Percentiles rank a stretch among this genome's conserved stretches.
Evolutionary conservation across 2,888 invertebrate species (phyloP).

Genomic region (Drosophila meridiana): DNA sequence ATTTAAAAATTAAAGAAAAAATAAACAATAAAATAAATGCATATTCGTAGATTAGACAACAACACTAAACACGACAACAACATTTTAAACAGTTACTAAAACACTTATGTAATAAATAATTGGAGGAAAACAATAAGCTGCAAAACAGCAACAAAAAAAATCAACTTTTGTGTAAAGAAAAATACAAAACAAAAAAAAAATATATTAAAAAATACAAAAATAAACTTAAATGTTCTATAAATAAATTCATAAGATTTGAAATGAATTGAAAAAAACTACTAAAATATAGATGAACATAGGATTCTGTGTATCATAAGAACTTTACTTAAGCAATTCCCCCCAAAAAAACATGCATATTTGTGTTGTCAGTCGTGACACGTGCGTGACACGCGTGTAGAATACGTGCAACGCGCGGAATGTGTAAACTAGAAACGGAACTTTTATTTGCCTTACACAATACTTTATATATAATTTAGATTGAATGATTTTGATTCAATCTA

Average conservation of each 20-base stretch:
- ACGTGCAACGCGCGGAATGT: constrained; percentile 50
- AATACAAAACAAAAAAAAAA: constrained; percentile 22
- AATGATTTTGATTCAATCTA: constrained; percentile 40
- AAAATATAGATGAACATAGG: constrained; percentile 41
- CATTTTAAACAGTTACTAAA: constrained; percentile 82
- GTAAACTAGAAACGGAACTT: constrained; percentile 84
- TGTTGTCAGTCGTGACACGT: constrained; percentile 20
- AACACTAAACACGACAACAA: constrained; percentile 54
- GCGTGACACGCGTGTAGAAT: constrained; percentile 42
- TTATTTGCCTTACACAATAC: constrained; percentile 80
- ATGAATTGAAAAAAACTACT: constrained; percentile 37
- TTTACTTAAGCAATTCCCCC: constrained; percentile 35
- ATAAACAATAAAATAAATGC: constrained; percentile 50
- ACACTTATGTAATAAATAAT: constrained; percentile 59
- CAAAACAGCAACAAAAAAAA: constrained; percentile 60
- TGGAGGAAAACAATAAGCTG: constrained; percentile 68
- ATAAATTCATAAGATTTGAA: constrained; percentile 47
- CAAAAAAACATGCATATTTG: not conserved
- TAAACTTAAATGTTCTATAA: constrained; percentile 73
- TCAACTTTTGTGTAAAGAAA: constrained; percentile 52
- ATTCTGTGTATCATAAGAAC: constrained; percentile 43
- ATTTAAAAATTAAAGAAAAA: constrained; percentile 21
- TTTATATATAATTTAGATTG: constrained; percentile 32
- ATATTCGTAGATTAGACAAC: constrained; percentile 68
- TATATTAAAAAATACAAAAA: constrained; percentile 9